Base-by-base conservation (phyloP, 30 jellyfish, hydroid and myxozoan species). In the Clytia hemisphaerica region DNA sequence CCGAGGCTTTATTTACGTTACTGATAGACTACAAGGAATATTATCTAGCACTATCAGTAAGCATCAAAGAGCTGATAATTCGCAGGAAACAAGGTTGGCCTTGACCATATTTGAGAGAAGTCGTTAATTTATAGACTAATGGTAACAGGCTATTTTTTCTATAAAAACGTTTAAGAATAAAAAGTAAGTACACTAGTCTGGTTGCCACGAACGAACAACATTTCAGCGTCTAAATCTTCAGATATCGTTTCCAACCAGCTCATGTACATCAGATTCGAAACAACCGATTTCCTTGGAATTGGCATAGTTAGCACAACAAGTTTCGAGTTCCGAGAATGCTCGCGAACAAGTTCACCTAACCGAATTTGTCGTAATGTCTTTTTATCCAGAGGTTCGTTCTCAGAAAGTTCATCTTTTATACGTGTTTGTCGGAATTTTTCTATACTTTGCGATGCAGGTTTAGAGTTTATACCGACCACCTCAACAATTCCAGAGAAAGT, bases 161-260 rank as follows among this genome's bases (percentile, higher is more conserved):
- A n/a, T n/a, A n/a, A n/a, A n/a, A 38, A 29, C 25, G 51, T 37
- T 61, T 75, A 88, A 33, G 97, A 88, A 57, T 88, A 88, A 63
- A 88, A 81, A 16, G 97, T 88, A 22, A 88, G 82, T 10, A 88
- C 97, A 36, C 97, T 88, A 24, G 94, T 82, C 73, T 88, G 97
- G 67, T 88, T 88, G 29, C 97, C 97, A 59, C 97, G 83, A 42
- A 88, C 78, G 62, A 88, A 46, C 51, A 88, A 58, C 9, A 88
- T 90, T 0, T 94, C 94, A 70, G 97, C 93, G n/a, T n/a, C n/a
- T 22, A 88, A 58, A 51, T 81, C 97, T 14, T 67, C 55, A 0
- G 97, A 79, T 25, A 88, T 75, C 67, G 77, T 89, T 64, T 88
- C 97, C 24, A 88, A 30, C 97, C 97, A 88, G 48, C 94, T 79